Conservation (phyloP, 2,888 invertebrate species). For the Agrochola circellaris region DNA sequence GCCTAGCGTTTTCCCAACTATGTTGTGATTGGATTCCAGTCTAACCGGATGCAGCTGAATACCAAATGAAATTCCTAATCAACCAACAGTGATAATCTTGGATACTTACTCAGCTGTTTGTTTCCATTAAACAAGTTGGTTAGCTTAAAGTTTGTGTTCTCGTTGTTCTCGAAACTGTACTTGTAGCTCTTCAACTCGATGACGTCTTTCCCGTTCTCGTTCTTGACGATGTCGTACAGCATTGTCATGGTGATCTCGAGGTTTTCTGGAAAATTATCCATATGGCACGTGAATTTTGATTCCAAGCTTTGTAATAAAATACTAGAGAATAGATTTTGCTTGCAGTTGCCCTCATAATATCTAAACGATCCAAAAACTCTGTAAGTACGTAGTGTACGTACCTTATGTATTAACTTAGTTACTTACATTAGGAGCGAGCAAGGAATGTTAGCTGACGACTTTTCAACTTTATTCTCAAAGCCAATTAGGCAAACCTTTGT, state of each 20-base stretch:
- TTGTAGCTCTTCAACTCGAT: constrained; percentile 76
- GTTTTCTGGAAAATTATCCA: constrained; percentile 72
- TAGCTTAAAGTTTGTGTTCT: constrained; percentile 75
- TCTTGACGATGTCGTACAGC: constrained; percentile 73
- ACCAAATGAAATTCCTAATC: not conserved
- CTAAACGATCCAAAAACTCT: not conserved
- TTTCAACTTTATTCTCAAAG: not conserved
- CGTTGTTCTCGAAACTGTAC: constrained; percentile 78
- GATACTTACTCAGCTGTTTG: constrained; percentile 81
- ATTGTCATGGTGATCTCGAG: constrained; percentile 70
- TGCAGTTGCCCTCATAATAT: not conserved
- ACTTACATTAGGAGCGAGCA: not conserved
- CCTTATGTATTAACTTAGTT: not conserved
- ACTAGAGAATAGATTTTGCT: not conserved
- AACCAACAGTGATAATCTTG: constrained; percentile 15
- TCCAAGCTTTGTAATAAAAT: not conserved
- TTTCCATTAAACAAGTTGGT: constrained; percentile 85
- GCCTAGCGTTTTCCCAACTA: too few species aligned
- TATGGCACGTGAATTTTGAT: not conserved
- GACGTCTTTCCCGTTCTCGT: constrained; percentile 75
- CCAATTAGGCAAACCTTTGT: not conserved
- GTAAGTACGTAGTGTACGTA: not conserved
- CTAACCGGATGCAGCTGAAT: too few species aligned
- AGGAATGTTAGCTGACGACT: not conserved
- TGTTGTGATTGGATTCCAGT: too few species aligned